Evolutionary conservation across 1,140 invertebrate genomes (phyloP).

Genomic region (Diuraphis noxia): DNA sequence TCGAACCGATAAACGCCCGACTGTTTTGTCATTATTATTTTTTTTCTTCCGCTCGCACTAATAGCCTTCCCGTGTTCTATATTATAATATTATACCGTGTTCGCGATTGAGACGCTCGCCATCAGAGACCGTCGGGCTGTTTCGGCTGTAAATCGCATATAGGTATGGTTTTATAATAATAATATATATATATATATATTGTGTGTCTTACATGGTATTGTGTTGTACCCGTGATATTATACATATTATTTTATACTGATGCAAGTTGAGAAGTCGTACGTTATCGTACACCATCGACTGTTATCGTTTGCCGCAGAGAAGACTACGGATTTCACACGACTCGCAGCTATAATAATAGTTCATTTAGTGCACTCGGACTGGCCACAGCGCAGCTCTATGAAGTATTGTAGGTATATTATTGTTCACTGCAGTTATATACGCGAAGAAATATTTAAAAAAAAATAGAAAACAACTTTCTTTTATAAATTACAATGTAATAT

Average conservation of each 20-base stretch:
- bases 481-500: not conserved
- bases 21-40: not conserved
- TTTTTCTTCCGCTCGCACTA: not conserved
- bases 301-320: not conserved
- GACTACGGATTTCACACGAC: too few species aligned
- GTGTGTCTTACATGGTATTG: not conserved
- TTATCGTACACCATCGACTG: not conserved
- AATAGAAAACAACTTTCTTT: not conserved
- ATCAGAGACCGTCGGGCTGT: not conserved
- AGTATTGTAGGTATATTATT: too few species aligned
- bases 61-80: conserved; percentile 34
- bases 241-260: too few species aligned
- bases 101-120: not conserved
- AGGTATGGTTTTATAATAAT: not conserved
- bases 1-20: not conserved
- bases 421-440: too few species aligned
- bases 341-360: not conserved
- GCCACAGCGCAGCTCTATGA: too few species aligned
- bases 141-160: not conserved
- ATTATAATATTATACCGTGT: not conserved
- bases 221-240: not conserved
- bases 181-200: not conserved
- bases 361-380: not conserved
- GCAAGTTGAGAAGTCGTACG: not conserved
- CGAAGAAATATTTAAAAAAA: not conserved